Percentiles rank a stretch among this genome's conserved stretches.
phyloP scores from a whole-genome alignment of 2,888 invertebrate species.

The Anoncus sp. region DNA sequence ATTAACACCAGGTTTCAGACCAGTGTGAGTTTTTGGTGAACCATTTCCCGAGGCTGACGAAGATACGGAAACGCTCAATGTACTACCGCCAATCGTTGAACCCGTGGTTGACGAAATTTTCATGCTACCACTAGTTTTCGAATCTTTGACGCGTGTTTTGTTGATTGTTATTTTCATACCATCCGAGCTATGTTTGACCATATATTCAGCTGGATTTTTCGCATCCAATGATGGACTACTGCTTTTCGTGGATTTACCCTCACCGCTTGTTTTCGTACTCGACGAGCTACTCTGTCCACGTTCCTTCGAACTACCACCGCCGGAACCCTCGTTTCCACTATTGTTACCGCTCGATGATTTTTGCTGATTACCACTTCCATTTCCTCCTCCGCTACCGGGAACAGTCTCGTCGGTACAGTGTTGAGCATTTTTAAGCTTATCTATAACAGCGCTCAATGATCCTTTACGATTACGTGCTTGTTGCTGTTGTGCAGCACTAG shows the following conservation, averaged over 20 bases:
- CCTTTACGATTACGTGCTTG: conserved; percentile 89
- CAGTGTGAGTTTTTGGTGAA: conserved; percentile 92
- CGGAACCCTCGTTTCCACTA: conserved; percentile 61
- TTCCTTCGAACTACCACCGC: conserved; percentile 66
- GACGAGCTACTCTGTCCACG: conserved; percentile 74
- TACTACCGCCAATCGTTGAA: conserved; percentile 69
- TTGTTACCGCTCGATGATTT: conserved; percentile 81
- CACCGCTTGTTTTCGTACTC: conserved; percentile 76
- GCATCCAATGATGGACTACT: conserved; percentile 82
- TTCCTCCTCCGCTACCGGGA: conserved; percentile 81
- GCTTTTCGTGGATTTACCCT: conserved; percentile 77
- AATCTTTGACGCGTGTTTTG: conserved; percentile 92
- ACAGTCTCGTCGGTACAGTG: conserved; percentile 86
- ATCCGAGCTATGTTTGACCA: conserved; percentile 95
- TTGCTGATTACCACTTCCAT: conserved; percentile 83
- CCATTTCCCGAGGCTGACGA: conserved; percentile 83
- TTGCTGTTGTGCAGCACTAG: conserved; percentile 84
- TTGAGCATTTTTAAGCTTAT: conserved; percentile 92
- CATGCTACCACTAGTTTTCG: conserved; percentile 81
- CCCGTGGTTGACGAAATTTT: conserved; percentile 75
- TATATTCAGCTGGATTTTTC: conserved; percentile 91
- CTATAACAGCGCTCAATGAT: conserved; percentile 93
- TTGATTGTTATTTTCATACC: conserved; percentile 97
- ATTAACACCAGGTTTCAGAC: conserved; percentile 93
- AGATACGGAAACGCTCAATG: conserved; percentile 82